Percentiles rank a stretch among this genome's conserved stretches.
These are phyloP conservation scores for Zootermopsis nevadensis DNA, from an alignment of 2,888 invertebrate genomes.

Conservation along the genomic window DNA sequence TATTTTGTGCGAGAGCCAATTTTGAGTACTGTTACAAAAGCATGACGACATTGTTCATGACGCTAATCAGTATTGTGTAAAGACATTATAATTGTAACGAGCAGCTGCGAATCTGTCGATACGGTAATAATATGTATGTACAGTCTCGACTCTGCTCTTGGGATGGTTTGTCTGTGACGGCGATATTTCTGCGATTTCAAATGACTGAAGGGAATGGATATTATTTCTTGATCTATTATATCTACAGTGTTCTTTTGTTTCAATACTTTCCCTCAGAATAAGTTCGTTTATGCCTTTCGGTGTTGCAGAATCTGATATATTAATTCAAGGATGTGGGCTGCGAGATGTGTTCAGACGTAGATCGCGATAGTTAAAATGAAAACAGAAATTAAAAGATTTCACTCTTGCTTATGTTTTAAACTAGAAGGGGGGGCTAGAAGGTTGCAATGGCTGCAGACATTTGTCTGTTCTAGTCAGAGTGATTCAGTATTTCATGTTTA, in stretches of 20 bases:
- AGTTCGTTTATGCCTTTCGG: background rate
- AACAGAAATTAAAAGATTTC: background rate
- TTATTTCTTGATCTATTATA: background rate
- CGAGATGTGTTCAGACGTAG: constrained; percentile 30
- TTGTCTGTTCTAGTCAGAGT: constrained; percentile 1
- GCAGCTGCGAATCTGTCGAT: background rate
- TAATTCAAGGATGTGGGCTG: constrained; percentile 37
- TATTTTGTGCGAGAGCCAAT: constrained; percentile 21
- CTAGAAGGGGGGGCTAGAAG: constrained; percentile 38
- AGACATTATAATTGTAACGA: background rate
- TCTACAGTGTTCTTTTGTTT: background rate
- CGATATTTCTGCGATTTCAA: background rate
- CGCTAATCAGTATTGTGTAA: constrained; percentile 31
- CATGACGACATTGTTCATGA: background rate
- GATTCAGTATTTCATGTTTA: background rate
- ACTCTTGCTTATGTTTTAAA: constrained; percentile 34
- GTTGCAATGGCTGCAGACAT: background rate
- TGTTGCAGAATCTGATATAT: background rate
- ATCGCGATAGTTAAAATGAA: constrained; percentile 23
- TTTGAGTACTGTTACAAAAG: constrained; percentile 16
- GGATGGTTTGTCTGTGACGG: background rate
- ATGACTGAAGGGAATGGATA: constrained; percentile 16
- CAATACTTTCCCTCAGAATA: background rate
- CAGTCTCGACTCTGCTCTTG: background rate
- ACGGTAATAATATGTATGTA: background rate